Evolutionary conservation across 2,888 invertebrate genomes (phyloP).

Genomic region (Ophioninae sp.): DNA sequence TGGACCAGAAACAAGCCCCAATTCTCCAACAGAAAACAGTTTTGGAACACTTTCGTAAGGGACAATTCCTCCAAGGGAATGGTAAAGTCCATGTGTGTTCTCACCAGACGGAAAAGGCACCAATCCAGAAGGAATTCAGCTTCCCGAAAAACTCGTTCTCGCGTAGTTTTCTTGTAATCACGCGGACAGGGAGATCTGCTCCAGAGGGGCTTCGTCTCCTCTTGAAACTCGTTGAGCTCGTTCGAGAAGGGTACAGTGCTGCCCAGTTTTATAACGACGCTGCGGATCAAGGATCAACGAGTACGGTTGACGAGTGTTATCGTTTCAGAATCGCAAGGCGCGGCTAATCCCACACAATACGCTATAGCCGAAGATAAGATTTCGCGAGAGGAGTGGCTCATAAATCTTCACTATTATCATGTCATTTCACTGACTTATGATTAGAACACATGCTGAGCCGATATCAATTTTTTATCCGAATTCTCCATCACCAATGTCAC

Average conservation of each 20-base stretch:
- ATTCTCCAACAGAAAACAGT: not conserved
- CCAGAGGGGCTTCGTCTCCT: conserved; percentile 91
- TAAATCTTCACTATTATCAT: not conserved
- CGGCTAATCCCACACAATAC: not conserved
- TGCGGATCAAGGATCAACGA: conserved; percentile 74
- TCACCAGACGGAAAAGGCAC: conserved; percentile 93
- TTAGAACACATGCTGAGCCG: too few relatives aligned
- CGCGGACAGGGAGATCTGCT: conserved; percentile 90
- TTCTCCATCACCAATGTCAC: not conserved
- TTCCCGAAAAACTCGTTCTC: conserved; percentile 91
- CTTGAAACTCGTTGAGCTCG: conserved; percentile 86
- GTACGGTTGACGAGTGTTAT: conserved; percentile 28
- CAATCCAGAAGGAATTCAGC: conserved; percentile 92
- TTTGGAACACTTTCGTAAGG: not conserved
- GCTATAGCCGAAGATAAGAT: conserved; percentile 16
- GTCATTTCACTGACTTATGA: not conserved
- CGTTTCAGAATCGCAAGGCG: not conserved
- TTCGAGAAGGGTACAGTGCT: conserved; percentile 88
- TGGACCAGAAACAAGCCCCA: not conserved
- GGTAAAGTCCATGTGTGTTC: conserved; percentile 63
- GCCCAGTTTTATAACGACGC: conserved; percentile 91
- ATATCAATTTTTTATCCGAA: too few relatives aligned
- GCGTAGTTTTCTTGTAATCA: conserved; percentile 92
- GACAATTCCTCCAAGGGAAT: too few relatives aligned
- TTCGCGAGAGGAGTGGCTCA: not conserved